phyloP scores from a whole-genome alignment of 2,797 vertebrate genomes.

The Acanthornis magna region DNA sequence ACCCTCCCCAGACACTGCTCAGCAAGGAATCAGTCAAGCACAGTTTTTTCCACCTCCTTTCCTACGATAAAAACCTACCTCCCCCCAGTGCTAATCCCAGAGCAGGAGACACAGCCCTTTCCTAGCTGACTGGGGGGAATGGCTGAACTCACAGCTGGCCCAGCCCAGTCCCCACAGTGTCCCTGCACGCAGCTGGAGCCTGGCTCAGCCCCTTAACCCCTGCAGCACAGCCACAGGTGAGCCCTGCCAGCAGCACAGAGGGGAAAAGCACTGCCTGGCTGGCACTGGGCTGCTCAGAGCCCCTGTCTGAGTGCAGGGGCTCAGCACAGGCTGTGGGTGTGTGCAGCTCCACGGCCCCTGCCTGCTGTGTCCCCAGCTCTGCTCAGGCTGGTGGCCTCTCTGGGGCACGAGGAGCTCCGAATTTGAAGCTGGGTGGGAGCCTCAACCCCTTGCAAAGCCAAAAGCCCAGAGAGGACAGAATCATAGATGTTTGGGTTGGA shows the following conservation, averaged over 20 bases:
- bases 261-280: not conserved
- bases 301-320: not conserved
- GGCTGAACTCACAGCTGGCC: constrained; percentile 33
- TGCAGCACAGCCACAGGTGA: not conserved
- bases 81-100: constrained; percentile 10
- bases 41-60: not conserved
- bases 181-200: not conserved
- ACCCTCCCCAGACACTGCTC: not conserved
- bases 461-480: not conserved
- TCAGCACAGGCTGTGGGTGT: accelerated
- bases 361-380: accelerated
- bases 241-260: accelerated
- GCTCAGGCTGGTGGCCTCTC: not conserved
- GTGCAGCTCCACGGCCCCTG: not conserved
- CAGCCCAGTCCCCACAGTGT: not conserved
- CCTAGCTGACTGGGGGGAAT: not conserved
- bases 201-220: not conserved
- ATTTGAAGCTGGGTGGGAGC: not conserved
- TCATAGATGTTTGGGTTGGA: not conserved
- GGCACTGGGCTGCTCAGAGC: not conserved
- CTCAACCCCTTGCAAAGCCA: accelerated
- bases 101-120: constrained; percentile 10
- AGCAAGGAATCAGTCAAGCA: not conserved
- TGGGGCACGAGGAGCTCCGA: not conserved
- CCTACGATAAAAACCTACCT: not conserved